Evolutionary conservation across 2,888 invertebrate species (phyloP), one percentile per base, ranked within the genome.

Genomic region (Lampropteryx suffumata): DNA sequence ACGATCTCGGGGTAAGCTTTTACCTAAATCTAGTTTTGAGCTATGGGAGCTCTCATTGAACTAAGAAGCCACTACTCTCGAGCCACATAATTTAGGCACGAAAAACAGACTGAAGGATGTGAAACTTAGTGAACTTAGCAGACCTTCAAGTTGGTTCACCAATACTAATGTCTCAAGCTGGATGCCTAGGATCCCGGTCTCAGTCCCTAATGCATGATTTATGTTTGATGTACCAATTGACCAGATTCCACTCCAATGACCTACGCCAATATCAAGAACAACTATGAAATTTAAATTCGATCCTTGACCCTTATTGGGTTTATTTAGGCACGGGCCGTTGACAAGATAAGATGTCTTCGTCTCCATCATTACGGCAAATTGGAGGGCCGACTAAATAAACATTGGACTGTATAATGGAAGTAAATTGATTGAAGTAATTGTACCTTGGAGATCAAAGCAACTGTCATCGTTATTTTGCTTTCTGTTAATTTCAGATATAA

Each of bases 201-300:
- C n/a, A n/a, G n/a, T n/a, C 17, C 17, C 4, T 17, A 17, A 17
- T 17, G 17, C 17, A 17, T 17, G 17, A 3, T 2, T 17, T 3
- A 30, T 28, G 10, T 44, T 28, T 34, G 24, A n/a, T 35, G 8
- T 45, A 24, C 10, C 6, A 39, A 46, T 33, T 50, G 11, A 29
- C 34, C 28, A 42, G 14, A 47, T 51, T 47, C 37, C 51, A 42
- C 29, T 8, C 11, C 14, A 39, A 30, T 42, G 43, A 47, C 47
- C 52, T 44, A 48, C 52, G 39, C 35, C 43, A 44, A 52, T 35
- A 44, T 44, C 30, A 39, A 40, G 29, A 26, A 26, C 29, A 43
- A 47, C 42, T 46, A 42, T 47, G 52, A 52, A 44, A 52, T 52
- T 52, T 35, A 35, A 48, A 52, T 52, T 44, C 17, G 43, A 42